These are phyloP conservation scores for Clavelina lepadiformis DNA, from an alignment of 23 tunicate species.

Conservation along the genomic window DNA sequence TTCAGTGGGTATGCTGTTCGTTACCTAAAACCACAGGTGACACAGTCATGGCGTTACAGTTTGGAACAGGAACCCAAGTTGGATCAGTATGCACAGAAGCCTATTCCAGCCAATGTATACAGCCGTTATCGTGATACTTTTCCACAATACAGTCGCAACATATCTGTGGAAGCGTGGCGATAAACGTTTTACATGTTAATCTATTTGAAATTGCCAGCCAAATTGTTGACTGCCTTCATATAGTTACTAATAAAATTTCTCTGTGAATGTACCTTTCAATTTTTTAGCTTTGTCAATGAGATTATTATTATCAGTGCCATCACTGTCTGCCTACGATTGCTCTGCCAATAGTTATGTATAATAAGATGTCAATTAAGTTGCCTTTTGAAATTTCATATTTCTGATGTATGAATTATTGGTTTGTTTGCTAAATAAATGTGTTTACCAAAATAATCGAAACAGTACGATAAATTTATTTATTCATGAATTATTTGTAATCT, in stretches of 20 bases:
- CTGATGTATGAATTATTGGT: not conserved
- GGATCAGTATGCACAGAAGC: slow-evolving; percentile 73
- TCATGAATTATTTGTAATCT: too few relatives aligned
- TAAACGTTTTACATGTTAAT: not conserved
- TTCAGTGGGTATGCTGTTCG: slow-evolving; percentile 92
- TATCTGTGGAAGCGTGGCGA: slow-evolving; percentile 79
- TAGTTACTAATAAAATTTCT: too few relatives aligned
- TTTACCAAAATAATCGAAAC: too few relatives aligned
- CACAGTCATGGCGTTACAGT: slow-evolving; percentile 77
- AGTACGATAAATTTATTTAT: too few relatives aligned
- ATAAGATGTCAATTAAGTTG: too few relatives aligned
- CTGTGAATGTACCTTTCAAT: too few relatives aligned
- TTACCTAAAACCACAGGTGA: slow-evolving; percentile 70
- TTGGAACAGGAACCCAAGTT: slow-evolving; percentile 80
- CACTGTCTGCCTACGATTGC: too few relatives aligned
- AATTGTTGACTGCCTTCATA: not conserved
- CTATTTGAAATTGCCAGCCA: not conserved
- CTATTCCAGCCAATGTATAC: slow-evolving; percentile 85
- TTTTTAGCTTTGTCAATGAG: too few relatives aligned
- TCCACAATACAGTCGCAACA: slow-evolving; percentile 79
- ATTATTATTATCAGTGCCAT: too few relatives aligned
- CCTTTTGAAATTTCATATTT: not conserved
- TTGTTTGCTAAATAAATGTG: not conserved
- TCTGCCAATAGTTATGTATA: too few relatives aligned
- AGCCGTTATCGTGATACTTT: slow-evolving; percentile 83